phyloP scores from a whole-genome alignment of 2,797 vertebrate genomes.

The Spheniscus humboldti region DNA sequence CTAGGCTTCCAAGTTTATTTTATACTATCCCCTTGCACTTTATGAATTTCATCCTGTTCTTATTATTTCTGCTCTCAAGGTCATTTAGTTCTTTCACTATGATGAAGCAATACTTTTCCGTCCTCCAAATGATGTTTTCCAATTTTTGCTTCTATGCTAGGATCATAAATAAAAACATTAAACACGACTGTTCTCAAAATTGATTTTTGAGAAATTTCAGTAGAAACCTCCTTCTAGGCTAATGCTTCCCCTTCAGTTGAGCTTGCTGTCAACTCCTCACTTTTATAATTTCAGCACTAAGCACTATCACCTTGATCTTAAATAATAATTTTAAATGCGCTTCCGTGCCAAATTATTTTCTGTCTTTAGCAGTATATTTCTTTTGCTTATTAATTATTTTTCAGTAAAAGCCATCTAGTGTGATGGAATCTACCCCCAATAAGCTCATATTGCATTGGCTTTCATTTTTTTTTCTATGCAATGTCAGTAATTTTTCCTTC shows the following conservation, averaged over 20 bases:
- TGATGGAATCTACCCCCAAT: background rate
- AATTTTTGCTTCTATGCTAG: background rate
- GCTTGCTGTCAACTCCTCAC: background rate
- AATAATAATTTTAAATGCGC: background rate
- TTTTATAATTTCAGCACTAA: background rate
- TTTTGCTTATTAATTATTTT: background rate
- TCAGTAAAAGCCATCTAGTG: background rate
- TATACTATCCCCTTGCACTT: background rate
- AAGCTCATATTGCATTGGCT: background rate
- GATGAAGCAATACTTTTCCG: background rate
- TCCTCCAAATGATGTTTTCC: background rate
- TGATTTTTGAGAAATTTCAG: slow-evolving; percentile 20
- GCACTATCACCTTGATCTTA: background rate
- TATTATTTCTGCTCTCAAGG: background rate
- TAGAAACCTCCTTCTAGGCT: background rate
- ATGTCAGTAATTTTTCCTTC: background rate
- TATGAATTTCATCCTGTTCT: background rate
- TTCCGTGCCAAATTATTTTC: background rate
- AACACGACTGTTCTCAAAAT: background rate
- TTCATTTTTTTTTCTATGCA: background rate
- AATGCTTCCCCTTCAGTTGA: background rate
- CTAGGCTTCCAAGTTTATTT: background rate
- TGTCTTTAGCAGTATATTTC: background rate
- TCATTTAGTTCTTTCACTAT: background rate
- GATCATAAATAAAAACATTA: slow-evolving; percentile 10